Base-by-base conservation (phyloP, 2,113 vertebrate species). In the Conger conger region DNA sequence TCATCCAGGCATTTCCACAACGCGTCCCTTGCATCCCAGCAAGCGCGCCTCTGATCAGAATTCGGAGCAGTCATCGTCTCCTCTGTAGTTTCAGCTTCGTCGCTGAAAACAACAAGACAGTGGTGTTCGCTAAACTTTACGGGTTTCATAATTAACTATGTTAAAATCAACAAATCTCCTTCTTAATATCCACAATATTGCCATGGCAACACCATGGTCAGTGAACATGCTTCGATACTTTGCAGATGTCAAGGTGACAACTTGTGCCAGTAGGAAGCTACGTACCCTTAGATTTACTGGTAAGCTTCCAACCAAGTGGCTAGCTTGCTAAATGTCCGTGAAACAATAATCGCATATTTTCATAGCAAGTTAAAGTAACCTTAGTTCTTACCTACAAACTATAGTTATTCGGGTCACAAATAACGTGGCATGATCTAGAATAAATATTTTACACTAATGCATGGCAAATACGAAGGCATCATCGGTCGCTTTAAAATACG, bases 1-100 rank as follows among this genome's bases (percentile, higher is more conserved):
- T 93, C 89, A 30, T 99, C 98, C 87, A 99, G 84, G 86, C 98
- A 99, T 84, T 88, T 95, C 98, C 98, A 99, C 45, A 97, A 94
- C 53, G 85, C 87, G 86, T 99, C 97, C 79, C 97, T 95, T 53
- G 97, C 94, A 0, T 87, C 93, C 98, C 98, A 99, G 93, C 98
- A 99, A 0, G 90, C 93, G 83, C 95, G 95, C 81, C 98, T 93
- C 88, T 98, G 94, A 30, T 93, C 87, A 82, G 95, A 94, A 27
- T 93, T 96, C 0, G 97, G 97, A 76, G 98, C 98, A 0, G 96
- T 80, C 98, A 99, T 99, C 23, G 16, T 89, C 76, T 27, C n/a
- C 40, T 4, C 9, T 18, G 13, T 81, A 9, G 4, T 4, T 9
- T 50, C 45, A 23, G 0, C 50, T 33, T 23, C 77, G 76, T 60